phyloP scores from a whole-genome alignment of 2,888 invertebrate species.

The Ophioninae sp. region DNA sequence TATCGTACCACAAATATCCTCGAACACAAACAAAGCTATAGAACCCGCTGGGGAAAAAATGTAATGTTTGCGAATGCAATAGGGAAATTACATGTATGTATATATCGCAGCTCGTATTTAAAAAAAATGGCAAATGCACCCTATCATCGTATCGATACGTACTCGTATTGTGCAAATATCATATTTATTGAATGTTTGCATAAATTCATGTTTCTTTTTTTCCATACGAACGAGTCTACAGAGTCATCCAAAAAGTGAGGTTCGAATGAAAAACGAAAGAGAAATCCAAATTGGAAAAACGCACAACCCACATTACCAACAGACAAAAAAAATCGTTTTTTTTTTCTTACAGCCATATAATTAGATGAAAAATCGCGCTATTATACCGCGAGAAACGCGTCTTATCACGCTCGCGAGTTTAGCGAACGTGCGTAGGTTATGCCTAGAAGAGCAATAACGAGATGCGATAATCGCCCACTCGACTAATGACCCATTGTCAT shows the following conservation, averaged over 20 bases:
- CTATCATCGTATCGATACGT: not conserved
- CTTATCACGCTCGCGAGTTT: constrained; percentile 17
- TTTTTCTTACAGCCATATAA: not conserved
- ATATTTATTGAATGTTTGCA: not conserved
- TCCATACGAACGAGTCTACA: not conserved
- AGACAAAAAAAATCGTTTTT: too few relatives aligned
- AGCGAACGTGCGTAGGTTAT: constrained; percentile 7
- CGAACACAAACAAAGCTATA: not conserved
- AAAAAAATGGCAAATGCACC: not conserved
- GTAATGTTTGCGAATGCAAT: not conserved
- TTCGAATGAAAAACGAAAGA: not conserved
- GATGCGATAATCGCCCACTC: constrained; percentile 63
- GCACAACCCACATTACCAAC: too few relatives aligned
- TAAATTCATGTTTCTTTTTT: not conserved
- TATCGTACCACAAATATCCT: not conserved
- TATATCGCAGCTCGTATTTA: too few relatives aligned
- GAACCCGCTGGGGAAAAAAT: not conserved
- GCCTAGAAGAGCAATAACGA: constrained; percentile 45
- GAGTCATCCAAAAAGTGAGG: not conserved
- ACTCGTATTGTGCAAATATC: not conserved
- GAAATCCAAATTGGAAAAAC: too few relatives aligned
- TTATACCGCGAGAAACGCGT: not conserved
- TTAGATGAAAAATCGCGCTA: not conserved
- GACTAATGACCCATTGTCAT: constrained; percentile 64
- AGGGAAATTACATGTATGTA: too few relatives aligned